These are phyloP conservation scores for Acanthornis magna DNA, from an alignment of 2,797 vertebrate species.

Conservation along the genomic window DNA sequence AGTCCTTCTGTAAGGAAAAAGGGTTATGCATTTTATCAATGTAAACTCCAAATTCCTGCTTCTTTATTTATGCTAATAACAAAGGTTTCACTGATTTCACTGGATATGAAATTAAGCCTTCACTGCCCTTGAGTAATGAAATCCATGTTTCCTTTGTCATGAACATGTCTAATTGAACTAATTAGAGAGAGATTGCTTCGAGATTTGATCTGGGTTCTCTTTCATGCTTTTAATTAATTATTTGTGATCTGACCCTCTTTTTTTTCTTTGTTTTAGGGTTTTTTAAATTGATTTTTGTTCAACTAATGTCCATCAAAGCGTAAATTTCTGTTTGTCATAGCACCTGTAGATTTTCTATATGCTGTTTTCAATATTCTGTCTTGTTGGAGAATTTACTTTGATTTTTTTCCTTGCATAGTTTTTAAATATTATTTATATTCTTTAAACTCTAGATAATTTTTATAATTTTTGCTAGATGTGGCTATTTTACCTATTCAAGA, in stretches of 20 bases:
- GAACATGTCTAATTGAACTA: slow-evolving; percentile 23
- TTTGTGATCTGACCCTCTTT: not conserved
- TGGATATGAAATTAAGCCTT: not conserved
- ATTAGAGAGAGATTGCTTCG: slow-evolving; percentile 2
- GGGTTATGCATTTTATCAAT: not conserved
- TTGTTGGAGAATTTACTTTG: not conserved
- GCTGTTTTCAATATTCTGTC: not conserved
- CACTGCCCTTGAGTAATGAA: not conserved
- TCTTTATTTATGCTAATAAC: not conserved
- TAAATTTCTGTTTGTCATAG: not conserved
- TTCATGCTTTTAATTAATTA: slow-evolving; percentile 34
- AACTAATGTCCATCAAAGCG: not conserved
- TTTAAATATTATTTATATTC: not conserved
- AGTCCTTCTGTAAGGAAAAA: not conserved
- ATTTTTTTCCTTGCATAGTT: not conserved
- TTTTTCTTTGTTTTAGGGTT: not conserved
- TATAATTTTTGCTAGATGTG: not conserved
- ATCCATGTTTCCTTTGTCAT: not conserved
- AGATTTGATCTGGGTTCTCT: slow-evolving; percentile 2
- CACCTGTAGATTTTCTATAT: not conserved
- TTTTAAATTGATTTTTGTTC: not conserved
- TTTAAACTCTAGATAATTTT: not conserved
- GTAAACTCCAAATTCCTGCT: not conserved
- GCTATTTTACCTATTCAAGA: not conserved
- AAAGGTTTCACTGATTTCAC: not conserved